phyloP scores from a whole-genome alignment of 2,888 invertebrate species.

The Agrotis exclamationis region DNA sequence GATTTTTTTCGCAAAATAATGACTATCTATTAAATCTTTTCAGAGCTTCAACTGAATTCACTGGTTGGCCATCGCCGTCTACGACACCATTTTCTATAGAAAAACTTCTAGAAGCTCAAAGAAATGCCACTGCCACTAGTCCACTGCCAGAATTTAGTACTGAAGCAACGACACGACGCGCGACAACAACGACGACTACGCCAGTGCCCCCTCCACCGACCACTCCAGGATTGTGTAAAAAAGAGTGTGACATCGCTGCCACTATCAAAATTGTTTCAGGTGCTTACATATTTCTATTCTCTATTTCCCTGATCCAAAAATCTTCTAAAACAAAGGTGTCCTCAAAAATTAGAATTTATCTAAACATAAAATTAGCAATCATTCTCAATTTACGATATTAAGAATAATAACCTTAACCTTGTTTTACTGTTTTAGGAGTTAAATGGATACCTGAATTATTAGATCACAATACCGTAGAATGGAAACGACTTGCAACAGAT shows the following conservation, averaged over 20 bases:
- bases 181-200: constrained; percentile 92
- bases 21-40: constrained; percentile 54
- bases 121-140: constrained; percentile 92
- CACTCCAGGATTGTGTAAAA: constrained; percentile 95
- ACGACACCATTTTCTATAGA: constrained; percentile 97
- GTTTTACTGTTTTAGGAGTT: constrained; percentile 87
- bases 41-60: constrained; percentile 96
- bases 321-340: too few species aligned
- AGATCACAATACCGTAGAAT: constrained; percentile 96
- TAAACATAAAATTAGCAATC: too few species aligned
- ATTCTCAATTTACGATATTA: too few species aligned
- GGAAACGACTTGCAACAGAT: constrained; percentile 95
- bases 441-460: constrained; percentile 96
- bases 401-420: too few species aligned
- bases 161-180: constrained; percentile 88
- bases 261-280: constrained; percentile 96
- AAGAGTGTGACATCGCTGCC: constrained; percentile 96
- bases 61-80: constrained; percentile 97
- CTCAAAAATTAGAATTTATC: too few species aligned
- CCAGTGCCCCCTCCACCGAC: constrained; percentile 94
- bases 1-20: background rate
- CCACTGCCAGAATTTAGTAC: constrained; percentile 84
- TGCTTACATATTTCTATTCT: constrained; percentile 48
- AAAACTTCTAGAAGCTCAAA: constrained; percentile 93
- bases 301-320: too few species aligned